Base-by-base conservation (phyloP, 2,888 invertebrate genomes). In the Capitulum mitella region DNA sequence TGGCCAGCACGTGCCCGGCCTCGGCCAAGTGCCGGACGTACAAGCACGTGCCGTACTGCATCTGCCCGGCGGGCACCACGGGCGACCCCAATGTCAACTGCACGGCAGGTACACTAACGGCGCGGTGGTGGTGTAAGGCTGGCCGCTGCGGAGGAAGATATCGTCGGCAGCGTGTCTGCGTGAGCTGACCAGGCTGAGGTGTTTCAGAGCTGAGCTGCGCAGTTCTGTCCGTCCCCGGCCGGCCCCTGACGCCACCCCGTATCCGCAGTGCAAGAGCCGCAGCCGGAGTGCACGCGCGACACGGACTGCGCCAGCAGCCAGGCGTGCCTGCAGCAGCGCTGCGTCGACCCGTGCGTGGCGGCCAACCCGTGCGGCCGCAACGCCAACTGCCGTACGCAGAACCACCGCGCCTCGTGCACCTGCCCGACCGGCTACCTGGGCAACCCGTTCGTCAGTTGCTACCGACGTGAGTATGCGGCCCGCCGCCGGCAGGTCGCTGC, bases 371-470 rank as follows among this genome's bases (percentile, higher is more conserved):
- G 96, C 84, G 94, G 93, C 77, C 87, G 89, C 22, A 91, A 92
- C 81, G 94, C 96, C 0, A 89, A 92, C 82, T 97, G 96, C 83
- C 88, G 90, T 32, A 91, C 93, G 81, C 87, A 81, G 89, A 90
- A 91, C 64, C 95, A 96, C 84, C 89, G 89, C 78, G 91, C 93
- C 0, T 91, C 92, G 80, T 96, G 96, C 83, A 89, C 90, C 80
- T 96, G 95, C 85, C 95, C 94, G 70, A 87, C 88, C 0, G 93
- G 93, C 51, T 89, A 88, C 82, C 93, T 93, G 78, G 96, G 96
- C 81, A 93, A 96, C 86, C 95, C 96, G 48, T 91, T 94, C 85
- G 86, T 91, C 32, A 89, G 90, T 82, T 96, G 96, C 84, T 94
- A 92, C 85, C 93, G 92, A 89, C 93, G 95, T 95, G 89, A 90